Base-by-base conservation (phyloP, 2,888 invertebrate genomes). In the Glomeris marginata region DNA sequence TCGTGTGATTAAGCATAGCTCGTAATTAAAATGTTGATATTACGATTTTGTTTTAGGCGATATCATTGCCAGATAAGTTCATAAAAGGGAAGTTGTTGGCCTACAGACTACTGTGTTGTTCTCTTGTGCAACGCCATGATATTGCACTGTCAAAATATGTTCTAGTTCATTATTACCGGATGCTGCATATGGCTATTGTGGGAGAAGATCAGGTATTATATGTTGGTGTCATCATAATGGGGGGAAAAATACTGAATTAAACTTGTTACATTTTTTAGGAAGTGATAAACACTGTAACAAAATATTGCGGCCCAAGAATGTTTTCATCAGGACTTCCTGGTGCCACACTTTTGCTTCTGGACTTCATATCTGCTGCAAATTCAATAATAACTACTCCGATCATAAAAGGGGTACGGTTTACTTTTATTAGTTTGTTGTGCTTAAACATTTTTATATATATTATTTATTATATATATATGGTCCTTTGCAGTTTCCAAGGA, bases 281-380 rank as follows among this genome's bases (percentile, higher is more conserved):
- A 53, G 77, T 83, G 44, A 77, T 84, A 42, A 85, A 84, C 67
- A 77, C 77, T 3, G 76, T 85, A 47, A 69, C 91, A 15, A 80
- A 81, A 58, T 77, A 81, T 62, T 73, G 88, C 60, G 88, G 90
- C 21, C 81, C 90, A 13, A 74, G 83, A 48, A 83, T 91, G 66
- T 76, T 92, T 56, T 87, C 90, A 40, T 70, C 88, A 34, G 81
- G 87, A 55, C 71, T 94, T 41, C 88, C 90, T 38, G 94, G 94
- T 0, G 84, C 85, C 60, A 84, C 90, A 1, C 71, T 94, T 49
- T 71, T 95, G 1, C 70, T 90, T 45, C 70, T 90, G 49, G 92
- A 94, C 71, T 81, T 92, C 60, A 82, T 94, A 35, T 84, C 86
- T 62, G 91, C 91, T 8, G 85, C 88, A 56, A 85, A 87, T 52